Percentiles rank a stretch among this genome's conserved stretches.
Conservation (phyloP, 2,797 vertebrate genomes). For the Myotis vivesi region DNA sequence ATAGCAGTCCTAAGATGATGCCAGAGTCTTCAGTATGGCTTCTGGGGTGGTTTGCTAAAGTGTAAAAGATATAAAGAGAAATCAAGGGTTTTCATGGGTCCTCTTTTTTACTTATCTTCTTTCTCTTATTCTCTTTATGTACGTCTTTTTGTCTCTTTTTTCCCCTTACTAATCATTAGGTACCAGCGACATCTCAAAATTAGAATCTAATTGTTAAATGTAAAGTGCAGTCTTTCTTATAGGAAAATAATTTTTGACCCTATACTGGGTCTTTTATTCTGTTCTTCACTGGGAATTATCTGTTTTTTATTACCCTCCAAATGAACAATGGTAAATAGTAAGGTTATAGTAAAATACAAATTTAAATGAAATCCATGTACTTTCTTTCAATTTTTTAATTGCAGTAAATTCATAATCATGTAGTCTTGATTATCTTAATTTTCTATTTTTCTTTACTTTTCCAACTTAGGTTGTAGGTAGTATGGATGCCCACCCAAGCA, state of each 20-base stretch:
- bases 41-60: not conserved
- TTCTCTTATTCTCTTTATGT: not conserved
- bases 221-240: not conserved
- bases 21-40: not conserved
- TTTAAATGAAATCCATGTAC: not conserved
- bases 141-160: not conserved
- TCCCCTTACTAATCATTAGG: not conserved
- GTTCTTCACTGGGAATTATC: slow-evolving; percentile 14
- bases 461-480: slow-evolving; percentile 94
- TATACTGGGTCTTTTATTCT: slow-evolving; percentile 17
- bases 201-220: slow-evolving; percentile 4
- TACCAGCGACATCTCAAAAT: not conserved
- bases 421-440: not conserved
- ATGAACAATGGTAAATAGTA: not conserved
- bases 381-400: not conserved
- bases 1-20: not conserved
- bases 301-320: slow-evolving; percentile 40
- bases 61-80: not conserved
- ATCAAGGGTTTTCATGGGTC: not conserved
- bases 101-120: slow-evolving; percentile 7
- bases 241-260: slow-evolving; percentile 21
- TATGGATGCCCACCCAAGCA: slow-evolving; percentile 98
- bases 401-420: not conserved
- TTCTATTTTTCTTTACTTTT: slow-evolving; percentile 16
- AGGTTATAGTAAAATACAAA: not conserved